phyloP scores from a whole-genome alignment of 35 echinoderm and acorn worm species.

The Apostichopus japonicus region DNA sequence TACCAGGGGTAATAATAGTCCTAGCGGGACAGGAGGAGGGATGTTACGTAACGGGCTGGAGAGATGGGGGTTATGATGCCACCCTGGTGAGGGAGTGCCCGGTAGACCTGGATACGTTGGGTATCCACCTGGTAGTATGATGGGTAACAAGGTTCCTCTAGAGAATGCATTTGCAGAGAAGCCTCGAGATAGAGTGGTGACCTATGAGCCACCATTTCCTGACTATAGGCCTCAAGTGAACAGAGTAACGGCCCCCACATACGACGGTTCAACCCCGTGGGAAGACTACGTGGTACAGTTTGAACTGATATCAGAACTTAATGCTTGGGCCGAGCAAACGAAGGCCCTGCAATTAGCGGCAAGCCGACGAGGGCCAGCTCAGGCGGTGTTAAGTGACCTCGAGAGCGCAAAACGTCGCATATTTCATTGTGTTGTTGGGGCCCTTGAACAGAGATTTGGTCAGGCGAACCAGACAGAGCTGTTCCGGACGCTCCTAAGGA shows the following conservation, averaged over 20 bases:
- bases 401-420: neutral
- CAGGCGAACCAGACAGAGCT: neutral
- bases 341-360: slow-evolving; percentile 58
- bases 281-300: slow-evolving; percentile 21
- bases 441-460: slow-evolving; percentile 23
- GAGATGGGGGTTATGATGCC: neutral
- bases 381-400: neutral
- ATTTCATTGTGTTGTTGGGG: neutral
- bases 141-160: neutral
- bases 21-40: no score
- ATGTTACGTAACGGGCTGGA: no score
- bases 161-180: no score
- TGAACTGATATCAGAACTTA: slow-evolving; percentile 34
- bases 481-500: neutral
- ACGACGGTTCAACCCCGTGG: neutral
- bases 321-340: slow-evolving; percentile 15
- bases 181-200: no score
- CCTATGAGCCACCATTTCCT: no score
- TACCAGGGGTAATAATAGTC: no score
- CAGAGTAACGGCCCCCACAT: neutral
- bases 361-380: slow-evolving; percentile 21
- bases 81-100: neutral
- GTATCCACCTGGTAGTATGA: no score
- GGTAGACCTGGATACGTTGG: neutral
- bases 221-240: neutral